A percentile compares a stretch with the other conserved stretches of the same genome.
Conservation (phyloP, 2,797 vertebrate species). For the Scolopax rusticola region DNA sequence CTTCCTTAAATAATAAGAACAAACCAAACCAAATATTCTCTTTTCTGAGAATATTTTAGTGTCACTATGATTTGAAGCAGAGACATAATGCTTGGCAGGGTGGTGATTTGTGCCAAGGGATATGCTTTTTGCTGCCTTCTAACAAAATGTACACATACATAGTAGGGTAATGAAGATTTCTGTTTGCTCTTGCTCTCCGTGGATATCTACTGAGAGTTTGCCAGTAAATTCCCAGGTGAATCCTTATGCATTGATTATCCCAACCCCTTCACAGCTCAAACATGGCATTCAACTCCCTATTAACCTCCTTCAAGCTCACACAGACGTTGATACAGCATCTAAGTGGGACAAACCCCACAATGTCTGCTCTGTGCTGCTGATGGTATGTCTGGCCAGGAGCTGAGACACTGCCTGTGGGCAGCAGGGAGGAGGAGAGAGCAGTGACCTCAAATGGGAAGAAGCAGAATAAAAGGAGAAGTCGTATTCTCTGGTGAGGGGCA, state of each 20-base stretch:
- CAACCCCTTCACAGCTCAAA: background rate
- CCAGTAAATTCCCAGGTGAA: background rate
- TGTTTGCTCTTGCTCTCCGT: background rate
- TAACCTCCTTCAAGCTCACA: background rate
- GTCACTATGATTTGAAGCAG: background rate
- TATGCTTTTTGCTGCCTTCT: background rate
- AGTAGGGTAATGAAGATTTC: background rate
- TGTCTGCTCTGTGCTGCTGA: background rate
- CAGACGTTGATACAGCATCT: background rate
- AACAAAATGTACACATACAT: background rate
- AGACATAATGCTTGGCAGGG: background rate
- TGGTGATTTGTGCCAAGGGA: background rate
- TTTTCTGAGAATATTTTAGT: background rate
- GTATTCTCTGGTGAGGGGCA: background rate
- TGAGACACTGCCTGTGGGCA: constrained; percentile 27
- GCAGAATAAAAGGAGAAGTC: background rate
- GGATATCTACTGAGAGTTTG: background rate
- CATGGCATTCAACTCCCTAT: background rate
- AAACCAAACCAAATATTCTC: background rate
- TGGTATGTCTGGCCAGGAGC: background rate
- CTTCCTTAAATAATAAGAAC: background rate
- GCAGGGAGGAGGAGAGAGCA: background rate
- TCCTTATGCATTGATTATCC: background rate
- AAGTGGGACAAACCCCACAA: background rate
- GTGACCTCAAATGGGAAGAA: background rate